Evolutionary conservation across 1,140 invertebrate species (phyloP), one percentile per base, ranked within the genome.

Genomic region (Solen grandis): DNA sequence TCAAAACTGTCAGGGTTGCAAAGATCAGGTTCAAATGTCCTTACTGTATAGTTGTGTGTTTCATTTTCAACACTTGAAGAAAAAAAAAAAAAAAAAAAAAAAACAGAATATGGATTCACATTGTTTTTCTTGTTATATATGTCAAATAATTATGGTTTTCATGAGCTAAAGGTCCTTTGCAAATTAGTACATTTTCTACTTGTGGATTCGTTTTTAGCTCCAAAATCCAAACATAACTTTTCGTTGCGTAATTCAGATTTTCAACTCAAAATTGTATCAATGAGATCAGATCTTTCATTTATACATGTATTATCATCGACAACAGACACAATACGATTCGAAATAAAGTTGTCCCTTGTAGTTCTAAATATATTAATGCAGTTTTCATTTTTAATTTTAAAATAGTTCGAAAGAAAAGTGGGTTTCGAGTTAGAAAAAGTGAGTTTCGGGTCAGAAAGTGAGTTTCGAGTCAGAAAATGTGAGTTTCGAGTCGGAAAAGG

Each of bases 131-230:
- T 41, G 50, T 36, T 16, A 54, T 59, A 72, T 46, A 78, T 36
- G 31, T 72, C 68, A 38, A 46, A 65, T 38, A 41, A 65, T 41
- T 73, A 35, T 16, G 33, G 8, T 60, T 50, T 54, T 54, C 66
- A 41, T 54, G 27, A 16, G 13, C 38, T 60, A 22, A 72, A 55
- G 8, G 25, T 13, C 22, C 77, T 69, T 63, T 63, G 62, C n/a
- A 63, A 78, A 35, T 69, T 78, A 25, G 63, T 38, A 41, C 68
- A 73, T 73, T 80, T 80, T 55, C 77, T 62, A 31, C 68, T 57
- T 33, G 57, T 22, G 5, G 13, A 22, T 55, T 80, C 77, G 63
- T 80, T 80, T 55, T 80, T 50, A 4, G 25, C 68, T n/a, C 77
- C 59, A 73, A 68, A 80, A n/a, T 63, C 46, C 14, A 80, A 14